These are phyloP conservation scores for Porites divaricata DNA, from an alignment of 92 coral and sea anemone species.

Conservation along the genomic window DNA sequence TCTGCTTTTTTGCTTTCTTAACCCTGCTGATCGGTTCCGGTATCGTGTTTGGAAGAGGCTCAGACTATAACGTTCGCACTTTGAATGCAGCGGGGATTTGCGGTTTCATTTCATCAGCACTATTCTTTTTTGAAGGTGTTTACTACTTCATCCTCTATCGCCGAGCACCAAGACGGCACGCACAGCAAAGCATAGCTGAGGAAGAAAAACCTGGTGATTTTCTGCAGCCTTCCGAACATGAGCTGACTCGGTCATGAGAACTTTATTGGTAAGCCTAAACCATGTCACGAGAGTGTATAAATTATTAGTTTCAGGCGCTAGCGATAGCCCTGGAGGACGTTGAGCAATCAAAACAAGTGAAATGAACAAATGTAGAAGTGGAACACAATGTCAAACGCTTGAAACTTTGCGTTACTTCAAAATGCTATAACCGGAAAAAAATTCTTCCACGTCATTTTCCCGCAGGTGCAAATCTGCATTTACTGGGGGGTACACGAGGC, in stretches of 20 bases:
- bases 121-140: slow-evolving; percentile 73
- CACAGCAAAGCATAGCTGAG: slow-evolving; percentile 28
- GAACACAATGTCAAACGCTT: too few relatives aligned
- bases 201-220: slow-evolving; percentile 63
- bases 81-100: slow-evolving; percentile 72
- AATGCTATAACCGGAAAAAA: too few relatives aligned
- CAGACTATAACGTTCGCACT: background rate
- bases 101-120: slow-evolving; percentile 79
- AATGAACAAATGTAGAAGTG: too few relatives aligned
- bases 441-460: too few relatives aligned
- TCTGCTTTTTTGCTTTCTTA: slow-evolving; percentile 67
- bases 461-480: too few relatives aligned
- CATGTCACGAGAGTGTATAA: background rate
- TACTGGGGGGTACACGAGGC: too few relatives aligned
- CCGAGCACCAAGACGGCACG: slow-evolving; percentile 40
- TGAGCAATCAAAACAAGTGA: too few relatives aligned
- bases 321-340: too few relatives aligned
- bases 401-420: too few relatives aligned
- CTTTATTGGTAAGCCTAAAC: background rate
- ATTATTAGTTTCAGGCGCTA: too few relatives aligned
- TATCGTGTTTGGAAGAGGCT: slow-evolving; percentile 58
- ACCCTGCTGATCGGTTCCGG: slow-evolving; percentile 76
- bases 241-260: background rate
- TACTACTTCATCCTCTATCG: slow-evolving; percentile 69
- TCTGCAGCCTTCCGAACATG: slow-evolving; percentile 42